Evolutionary conservation across 2,113 vertebrate genomes (phyloP), one percentile per base, ranked within the genome.

Genomic region (Castor canadensis): DNA sequence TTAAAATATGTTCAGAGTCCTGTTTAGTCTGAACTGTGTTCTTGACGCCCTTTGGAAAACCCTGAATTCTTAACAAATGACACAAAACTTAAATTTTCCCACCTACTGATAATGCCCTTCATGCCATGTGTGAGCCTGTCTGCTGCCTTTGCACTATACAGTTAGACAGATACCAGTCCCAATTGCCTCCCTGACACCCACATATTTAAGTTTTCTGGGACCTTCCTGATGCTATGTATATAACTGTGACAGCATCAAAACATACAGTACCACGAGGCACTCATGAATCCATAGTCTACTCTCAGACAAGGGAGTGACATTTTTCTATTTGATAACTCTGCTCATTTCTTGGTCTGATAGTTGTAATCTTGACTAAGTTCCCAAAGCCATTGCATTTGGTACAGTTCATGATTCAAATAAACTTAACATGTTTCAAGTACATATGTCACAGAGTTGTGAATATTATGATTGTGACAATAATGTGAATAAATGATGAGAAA

Each of bases 251-350:
- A 38, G 17, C 32, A 22, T 28, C 22, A 30, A 20, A n/a, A n/a
- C n/a, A 1, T 52, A 49, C 35, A 49, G 26, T 20, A 10, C 16
- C 5, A 69, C 7, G 3, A 19, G 7, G 1, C 2, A 56, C 2
- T 49, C 7, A 60, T 75, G 26, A 90, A 87, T 32, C 9, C 6
- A 56, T 17, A 3, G 13, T 35, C 54, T 82, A 30, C 47, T 38
- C 64, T 26, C 52, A 88, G 49, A 3, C 15, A 30, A 58, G 11
- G 30, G 13, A 15, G 4, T 72, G 22, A 6, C 30, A 73, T 32
- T 66, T 81, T 92, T 89, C 49, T 84, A 12, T 56, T 86, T 82
- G 9, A 6, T 9, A 38, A 1, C 1, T 72, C 62, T 60, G 28
- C 3, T 91, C 3, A 16, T 49, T 77, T 58, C 24, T 93, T 75